Percentiles rank a stretch among this genome's conserved stretches.
Evolutionary conservation across 1,140 invertebrate genomes (phyloP).

Genomic region (Aplysia californica): DNA sequence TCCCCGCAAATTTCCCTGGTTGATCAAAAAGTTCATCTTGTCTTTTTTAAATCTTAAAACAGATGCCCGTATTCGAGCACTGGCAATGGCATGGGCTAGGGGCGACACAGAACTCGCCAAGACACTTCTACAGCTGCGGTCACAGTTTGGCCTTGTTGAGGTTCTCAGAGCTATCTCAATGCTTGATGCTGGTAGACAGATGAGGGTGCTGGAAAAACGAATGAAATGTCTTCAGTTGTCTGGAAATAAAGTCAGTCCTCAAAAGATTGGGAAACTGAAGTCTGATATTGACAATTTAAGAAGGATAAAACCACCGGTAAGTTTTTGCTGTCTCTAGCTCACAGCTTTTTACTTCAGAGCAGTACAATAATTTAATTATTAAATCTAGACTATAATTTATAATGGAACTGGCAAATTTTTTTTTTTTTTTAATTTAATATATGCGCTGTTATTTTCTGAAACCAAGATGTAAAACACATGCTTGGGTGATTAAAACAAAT

Average conservation of each 20-base stretch:
- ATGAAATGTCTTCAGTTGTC: constrained; percentile 55
- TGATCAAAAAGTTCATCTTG: not conserved
- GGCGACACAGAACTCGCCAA: constrained; percentile 56
- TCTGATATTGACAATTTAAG: constrained; percentile 62
- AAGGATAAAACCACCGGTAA: constrained; percentile 53
- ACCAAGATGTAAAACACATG: too few species aligned
- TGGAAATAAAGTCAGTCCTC: constrained; percentile 48
- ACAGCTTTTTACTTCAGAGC: too few species aligned
- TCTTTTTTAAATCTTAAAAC: constrained; percentile 25
- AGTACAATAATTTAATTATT: too few species aligned
- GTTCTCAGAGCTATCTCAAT: constrained; percentile 60
- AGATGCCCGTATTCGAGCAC: constrained; percentile 58
- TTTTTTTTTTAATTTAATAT: too few species aligned
- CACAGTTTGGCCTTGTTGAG: constrained; percentile 62
- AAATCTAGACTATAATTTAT: too few species aligned
- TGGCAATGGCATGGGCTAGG: constrained; percentile 63
- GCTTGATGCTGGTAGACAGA: constrained; percentile 57
- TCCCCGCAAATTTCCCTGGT: too few species aligned
- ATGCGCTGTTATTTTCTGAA: too few species aligned
- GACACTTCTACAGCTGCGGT: constrained; percentile 47
- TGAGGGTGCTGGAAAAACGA: constrained; percentile 58
- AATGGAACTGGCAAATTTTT: too few species aligned
- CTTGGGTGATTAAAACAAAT: too few species aligned
- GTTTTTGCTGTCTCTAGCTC: too few species aligned
- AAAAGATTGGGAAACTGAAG: constrained; percentile 59